Conservation (phyloP, 2,888 invertebrate genomes). For the Candidula unifasciata region DNA sequence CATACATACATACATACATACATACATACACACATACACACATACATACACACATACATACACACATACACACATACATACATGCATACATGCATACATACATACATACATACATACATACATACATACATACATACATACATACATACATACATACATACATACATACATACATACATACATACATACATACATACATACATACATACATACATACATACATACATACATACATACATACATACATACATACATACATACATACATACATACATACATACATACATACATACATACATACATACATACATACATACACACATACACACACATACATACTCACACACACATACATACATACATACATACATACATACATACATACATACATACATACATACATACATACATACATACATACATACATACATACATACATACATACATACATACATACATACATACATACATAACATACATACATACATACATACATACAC, state of each 20-base stretch:
- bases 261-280: slow-evolving; percentile 6
- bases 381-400: slow-evolving; percentile 11
- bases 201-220: background rate
- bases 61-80: slow-evolving; percentile 11
- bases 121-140: background rate
- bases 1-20: background rate
- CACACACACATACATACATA: too few relatives aligned
- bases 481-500: background rate
- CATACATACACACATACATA: slow-evolving; percentile 13
- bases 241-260: slow-evolving; percentile 6
- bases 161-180: background rate
- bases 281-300: background rate
- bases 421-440: slow-evolving; percentile 1
- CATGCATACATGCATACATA: background rate
- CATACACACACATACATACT: too few relatives aligned
- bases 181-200: slow-evolving; percentile 21
- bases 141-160: slow-evolving; percentile 2
- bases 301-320: too few relatives aligned
- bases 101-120: slow-evolving; percentile 21
- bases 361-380: too few relatives aligned
- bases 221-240: background rate
- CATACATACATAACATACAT: background rate
- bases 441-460: background rate
- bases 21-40: background rate
- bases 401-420: background rate